Evolutionary conservation across 2,797 vertebrate genomes (phyloP).

Genomic region (Mus minutoides): DNA sequence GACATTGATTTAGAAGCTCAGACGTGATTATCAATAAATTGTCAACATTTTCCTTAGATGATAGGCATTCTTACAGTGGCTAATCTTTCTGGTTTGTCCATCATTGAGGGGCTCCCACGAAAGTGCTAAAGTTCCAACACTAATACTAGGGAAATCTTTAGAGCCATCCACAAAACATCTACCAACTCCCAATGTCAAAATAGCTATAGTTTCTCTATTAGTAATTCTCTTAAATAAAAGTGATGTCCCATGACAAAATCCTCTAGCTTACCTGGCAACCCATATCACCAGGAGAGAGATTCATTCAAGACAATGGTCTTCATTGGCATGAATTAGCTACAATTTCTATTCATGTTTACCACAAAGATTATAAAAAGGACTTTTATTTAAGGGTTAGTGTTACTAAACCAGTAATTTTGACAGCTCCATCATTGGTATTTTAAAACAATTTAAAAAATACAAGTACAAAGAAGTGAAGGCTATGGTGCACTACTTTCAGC

Average conservation of each 20-base stretch:
- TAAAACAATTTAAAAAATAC: background rate
- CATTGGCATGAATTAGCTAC: background rate
- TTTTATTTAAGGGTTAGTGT: background rate
- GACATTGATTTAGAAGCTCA: background rate
- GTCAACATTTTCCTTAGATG: background rate
- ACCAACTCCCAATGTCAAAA: background rate
- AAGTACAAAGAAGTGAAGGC: background rate
- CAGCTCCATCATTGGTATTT: background rate
- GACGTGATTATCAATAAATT: background rate
- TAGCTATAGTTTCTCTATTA: background rate
- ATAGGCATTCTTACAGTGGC: background rate
- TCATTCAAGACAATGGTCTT: background rate
- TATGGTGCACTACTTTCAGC: too few species aligned
- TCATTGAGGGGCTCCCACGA: background rate
- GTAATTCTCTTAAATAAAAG: background rate
- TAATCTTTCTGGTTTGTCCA: background rate
- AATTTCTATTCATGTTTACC: background rate
- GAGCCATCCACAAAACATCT: constrained; percentile 18
- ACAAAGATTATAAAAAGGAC: constrained; percentile 37
- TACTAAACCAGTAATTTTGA: constrained; percentile 48
- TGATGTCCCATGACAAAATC: background rate
- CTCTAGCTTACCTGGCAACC: background rate
- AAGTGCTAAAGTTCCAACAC: background rate
- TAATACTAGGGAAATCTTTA: background rate
- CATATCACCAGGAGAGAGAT: background rate